Conservation (phyloP, 2,113 vertebrate genomes). For the Caracal caracal region DNA sequence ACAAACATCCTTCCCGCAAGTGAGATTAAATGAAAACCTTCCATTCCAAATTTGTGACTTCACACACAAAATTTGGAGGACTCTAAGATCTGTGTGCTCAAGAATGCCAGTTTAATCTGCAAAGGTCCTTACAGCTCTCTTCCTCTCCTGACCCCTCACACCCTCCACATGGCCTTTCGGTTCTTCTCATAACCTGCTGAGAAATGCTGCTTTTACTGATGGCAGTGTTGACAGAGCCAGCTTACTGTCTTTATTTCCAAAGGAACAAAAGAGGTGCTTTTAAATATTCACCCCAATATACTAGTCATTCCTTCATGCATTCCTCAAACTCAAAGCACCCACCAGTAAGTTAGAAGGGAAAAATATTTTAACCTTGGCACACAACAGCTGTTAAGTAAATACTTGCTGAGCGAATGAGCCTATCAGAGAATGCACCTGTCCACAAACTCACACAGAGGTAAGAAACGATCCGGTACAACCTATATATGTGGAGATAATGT, state of each 20-base stretch:
- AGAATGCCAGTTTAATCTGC: background rate
- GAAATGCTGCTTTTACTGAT: background rate
- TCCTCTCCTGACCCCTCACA: background rate
- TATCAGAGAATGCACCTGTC: background rate
- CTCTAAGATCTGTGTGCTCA: background rate
- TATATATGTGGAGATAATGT: background rate
- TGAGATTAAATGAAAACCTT: conserved; percentile 31
- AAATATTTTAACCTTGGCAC: background rate
- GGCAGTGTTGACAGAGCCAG: background rate
- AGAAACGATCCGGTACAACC: background rate
- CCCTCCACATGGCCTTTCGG: background rate
- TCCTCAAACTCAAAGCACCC: background rate
- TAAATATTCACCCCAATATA: background rate
- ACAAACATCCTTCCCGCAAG: conserved; percentile 4
- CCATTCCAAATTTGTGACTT: background rate
- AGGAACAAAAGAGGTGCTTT: conserved; percentile 20
- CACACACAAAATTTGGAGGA: conserved; percentile 10
- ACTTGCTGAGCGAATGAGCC: background rate
- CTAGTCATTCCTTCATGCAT: background rate
- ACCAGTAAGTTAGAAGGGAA: conserved; percentile 2
- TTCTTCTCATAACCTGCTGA: background rate
- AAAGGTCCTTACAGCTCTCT: background rate
- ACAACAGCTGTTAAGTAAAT: background rate
- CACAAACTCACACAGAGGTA: background rate
- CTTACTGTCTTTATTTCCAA: conserved; percentile 17